These are phyloP conservation scores for Drepanosiphum platanoidis DNA, from an alignment of 2,888 invertebrate genomes.

Conservation along the genomic window DNA sequence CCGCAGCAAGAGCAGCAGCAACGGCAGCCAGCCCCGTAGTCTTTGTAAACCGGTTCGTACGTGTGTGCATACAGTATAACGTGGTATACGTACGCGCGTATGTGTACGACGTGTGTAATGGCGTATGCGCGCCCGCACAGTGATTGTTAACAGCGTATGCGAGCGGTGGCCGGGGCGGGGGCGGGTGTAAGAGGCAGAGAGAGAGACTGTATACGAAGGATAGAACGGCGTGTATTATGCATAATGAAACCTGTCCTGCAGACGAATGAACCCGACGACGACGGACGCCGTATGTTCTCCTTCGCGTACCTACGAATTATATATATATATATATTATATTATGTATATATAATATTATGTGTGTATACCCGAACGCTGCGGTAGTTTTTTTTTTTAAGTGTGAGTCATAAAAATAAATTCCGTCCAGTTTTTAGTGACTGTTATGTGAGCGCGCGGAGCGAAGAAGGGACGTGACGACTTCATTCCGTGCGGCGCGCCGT, in stretches of 20 bases:
- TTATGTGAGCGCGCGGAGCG: neutral
- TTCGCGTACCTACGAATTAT: neutral
- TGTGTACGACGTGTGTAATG: neutral
- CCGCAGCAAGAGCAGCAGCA: neutral
- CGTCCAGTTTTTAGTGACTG: constrained; percentile 1
- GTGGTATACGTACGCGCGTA: neutral
- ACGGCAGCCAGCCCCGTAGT: neutral
- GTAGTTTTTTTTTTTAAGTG: neutral
- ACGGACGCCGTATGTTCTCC: neutral
- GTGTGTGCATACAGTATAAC: neutral
- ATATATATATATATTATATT: neutral
- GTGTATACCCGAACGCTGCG: neutral
- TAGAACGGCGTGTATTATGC: neutral
- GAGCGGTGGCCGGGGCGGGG: neutral
- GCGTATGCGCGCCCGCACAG: neutral
- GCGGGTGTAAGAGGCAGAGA: neutral
- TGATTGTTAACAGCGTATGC: neutral
- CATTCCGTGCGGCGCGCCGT: neutral
- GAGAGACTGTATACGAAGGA: neutral
- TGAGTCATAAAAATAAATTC: constrained; percentile 6
- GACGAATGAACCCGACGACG: constrained; percentile 50
- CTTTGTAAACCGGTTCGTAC: constrained; percentile 42
- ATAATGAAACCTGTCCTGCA: constrained; percentile 47
- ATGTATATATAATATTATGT: neutral
- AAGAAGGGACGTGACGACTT: neutral